Evolutionary conservation across 2,113 vertebrate genomes (phyloP), one percentile per base, ranked within the genome.

Genomic region (Poicephalus gulielmi): DNA sequence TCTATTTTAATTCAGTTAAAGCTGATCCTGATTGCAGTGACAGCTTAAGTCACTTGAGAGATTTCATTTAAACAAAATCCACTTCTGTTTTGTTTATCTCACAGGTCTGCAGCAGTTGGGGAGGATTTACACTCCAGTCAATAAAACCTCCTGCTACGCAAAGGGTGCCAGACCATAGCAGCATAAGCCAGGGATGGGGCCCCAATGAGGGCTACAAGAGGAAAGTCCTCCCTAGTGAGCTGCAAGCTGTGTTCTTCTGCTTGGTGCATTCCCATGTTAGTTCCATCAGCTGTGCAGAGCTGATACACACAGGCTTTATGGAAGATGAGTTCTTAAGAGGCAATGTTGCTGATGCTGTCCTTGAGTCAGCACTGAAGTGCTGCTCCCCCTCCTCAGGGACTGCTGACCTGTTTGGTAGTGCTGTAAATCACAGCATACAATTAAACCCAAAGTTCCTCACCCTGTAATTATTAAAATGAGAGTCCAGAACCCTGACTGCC

Each of bases 41-140:
- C 43, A 63, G 76, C 33, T 57, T 46, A 62, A 91, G 11, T 83
- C 2, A 1, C 68, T 53, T 13, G 28, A 31, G 73, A 67, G 44
- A 46, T 73, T 73, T 73, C 53, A 57, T 52, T 83, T 62, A 62
- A 68, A 83, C 28, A 84, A 87, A 95, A 94, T 50, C 35, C 49
- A n/a, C 41, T 92, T 87, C 33, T 17, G 44, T 82, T 88, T 78
- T 83, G 59, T 87, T 95, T 85, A 82, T 82, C 70, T 82, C 55
- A 35, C 74, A 37, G 4, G 30, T 35, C 79, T 75, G 30, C 23
- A 55, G 78, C 81, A 43, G 33, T 35, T 5, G 0, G 70, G 64
- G 17, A 79, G 37, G 62, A 70, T 88, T 92, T 87, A 39, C 23
- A 39, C 67, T 67, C n/a, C 24, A 46, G n/a, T 64, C 67, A 80